phyloP scores from a whole-genome alignment of 1,140 invertebrate genomes.

The Drosophila sp. region DNA sequence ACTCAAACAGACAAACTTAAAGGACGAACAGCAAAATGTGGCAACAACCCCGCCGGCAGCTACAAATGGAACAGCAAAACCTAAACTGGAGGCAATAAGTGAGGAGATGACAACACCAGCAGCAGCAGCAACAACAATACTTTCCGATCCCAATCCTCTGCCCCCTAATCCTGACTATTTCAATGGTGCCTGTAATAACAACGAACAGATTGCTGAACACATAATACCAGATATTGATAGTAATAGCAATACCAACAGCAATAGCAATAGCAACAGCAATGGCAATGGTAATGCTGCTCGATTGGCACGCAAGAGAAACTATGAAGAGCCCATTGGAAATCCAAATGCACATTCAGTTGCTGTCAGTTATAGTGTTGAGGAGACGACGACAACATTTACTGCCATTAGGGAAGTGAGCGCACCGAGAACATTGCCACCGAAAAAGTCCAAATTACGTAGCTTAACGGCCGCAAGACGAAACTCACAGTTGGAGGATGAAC shows the following conservation, averaged over 20 bases:
- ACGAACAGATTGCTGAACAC: constrained; percentile 42
- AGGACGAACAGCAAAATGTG: constrained; percentile 21
- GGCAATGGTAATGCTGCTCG: constrained; percentile 40
- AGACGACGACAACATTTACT: constrained; percentile 30
- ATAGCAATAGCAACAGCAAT: constrained; percentile 29
- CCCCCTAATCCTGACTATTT: constrained; percentile 41
- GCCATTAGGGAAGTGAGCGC: constrained; percentile 51
- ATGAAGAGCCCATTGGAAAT: constrained; percentile 50
- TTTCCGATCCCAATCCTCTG: neutral
- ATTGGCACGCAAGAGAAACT: constrained; percentile 74
- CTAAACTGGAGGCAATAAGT: constrained; percentile 67
- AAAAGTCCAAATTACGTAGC: constrained; percentile 82
- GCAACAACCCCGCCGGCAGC: constrained; percentile 14
- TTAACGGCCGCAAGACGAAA: constrained; percentile 46
- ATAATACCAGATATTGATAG: constrained; percentile 39
- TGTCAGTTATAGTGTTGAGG: constrained; percentile 31
- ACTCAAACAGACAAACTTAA: constrained; percentile 41
- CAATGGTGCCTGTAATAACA: constrained; percentile 57
- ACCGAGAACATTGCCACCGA: constrained; percentile 71
- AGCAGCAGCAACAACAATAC: constrained; percentile 7
- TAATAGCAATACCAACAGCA: constrained; percentile 55
- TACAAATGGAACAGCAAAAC: constrained; percentile 39
- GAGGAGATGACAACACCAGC: constrained; percentile 37
- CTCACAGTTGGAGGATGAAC: constrained; percentile 87
- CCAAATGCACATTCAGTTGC: constrained; percentile 14